Evolutionary conservation across 1,140 invertebrate species (phyloP).

Genomic region (Leptinotarsa defecta): DNA sequence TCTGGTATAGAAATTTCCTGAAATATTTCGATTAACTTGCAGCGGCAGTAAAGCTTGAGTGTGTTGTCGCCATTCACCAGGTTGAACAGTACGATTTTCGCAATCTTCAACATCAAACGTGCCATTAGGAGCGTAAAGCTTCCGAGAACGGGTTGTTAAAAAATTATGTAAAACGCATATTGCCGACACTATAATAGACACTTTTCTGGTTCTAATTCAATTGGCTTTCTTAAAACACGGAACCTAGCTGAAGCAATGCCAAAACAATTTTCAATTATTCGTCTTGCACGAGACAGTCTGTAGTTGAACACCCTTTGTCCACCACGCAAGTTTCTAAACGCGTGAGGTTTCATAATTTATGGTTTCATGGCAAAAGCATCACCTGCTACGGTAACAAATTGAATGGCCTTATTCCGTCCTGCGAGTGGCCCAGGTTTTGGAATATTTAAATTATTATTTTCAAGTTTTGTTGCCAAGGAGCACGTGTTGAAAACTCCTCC

Average conservation of each 20-base stretch:
- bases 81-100: slow-evolving; percentile 8
- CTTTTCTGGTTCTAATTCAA: slow-evolving; percentile 46
- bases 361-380: not conserved
- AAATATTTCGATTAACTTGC: too few species aligned
- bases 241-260: too few species aligned
- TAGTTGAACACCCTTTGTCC: not conserved
- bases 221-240: slow-evolving; percentile 1
- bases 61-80: not conserved
- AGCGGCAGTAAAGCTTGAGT: too few species aligned
- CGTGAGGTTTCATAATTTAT: not conserved
- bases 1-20: too few species aligned
- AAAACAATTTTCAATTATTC: too few species aligned
- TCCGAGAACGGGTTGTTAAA: not conserved
- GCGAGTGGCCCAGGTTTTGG: not conserved
- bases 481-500: not conserved
- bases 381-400: not conserved
- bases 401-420: not conserved
- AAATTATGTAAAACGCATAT: slow-evolving; percentile 21
- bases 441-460: not conserved
- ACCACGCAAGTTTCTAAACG: not conserved
- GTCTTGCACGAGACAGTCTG: too few species aligned
- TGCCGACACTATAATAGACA: not conserved
- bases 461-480: not conserved
- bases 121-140: too few species aligned
- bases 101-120: slow-evolving; percentile 14